Evolutionary conservation across 2,888 invertebrate genomes (phyloP), one percentile per base, ranked within the genome.

Genomic region (Emesis russula): DNA sequence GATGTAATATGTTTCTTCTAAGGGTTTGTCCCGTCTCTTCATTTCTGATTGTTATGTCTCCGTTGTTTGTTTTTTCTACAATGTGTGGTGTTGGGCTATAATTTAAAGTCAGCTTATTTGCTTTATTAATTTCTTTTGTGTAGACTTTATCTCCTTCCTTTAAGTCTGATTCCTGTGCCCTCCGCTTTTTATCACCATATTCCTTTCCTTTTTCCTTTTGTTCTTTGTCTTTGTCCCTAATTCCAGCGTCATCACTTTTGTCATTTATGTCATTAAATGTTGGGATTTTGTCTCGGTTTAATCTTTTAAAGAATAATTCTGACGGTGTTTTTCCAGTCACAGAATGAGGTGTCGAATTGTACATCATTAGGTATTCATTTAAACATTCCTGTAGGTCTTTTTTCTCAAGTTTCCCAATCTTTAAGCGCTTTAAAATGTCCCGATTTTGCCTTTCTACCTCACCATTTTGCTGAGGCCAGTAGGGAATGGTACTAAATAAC

Each of bases 231-330:
- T 15, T 74, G 25, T 74, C 74, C 44, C 44, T 74, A 1, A 74
- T 13, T 44, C 44, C 79, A 1, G 36, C 31, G n/a, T 80, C 53
- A 2, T 58, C 71, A 3, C 48, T 13, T 11, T 44, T 70, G 15
- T 44, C 25, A 15, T 15, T 31, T 3, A 71, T 48, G 38, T 68
- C 44, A 1, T 66, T 5, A 5, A 80, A 6, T 2, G 6, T 13
- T 25, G 92, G 87, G 2, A 90, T 70, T 84, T 90, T 92, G 44
- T 90, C 89, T 33, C 90, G 85, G 76, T 38, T 25, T 25, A 25
- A 25, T 25, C 25, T 25, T 25, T 25, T 25, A 25, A 25, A 25
- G 25, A 25, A 25, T 25, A 25, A 25, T 1, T 25, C 25, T 25
- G 25, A 25, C 25, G 25, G 25, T 25, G 25, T 25, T 25, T 25